These are phyloP conservation scores for Limnephilus lunatus DNA, from an alignment of 2,888 invertebrate genomes.

Conservation along the genomic window DNA sequence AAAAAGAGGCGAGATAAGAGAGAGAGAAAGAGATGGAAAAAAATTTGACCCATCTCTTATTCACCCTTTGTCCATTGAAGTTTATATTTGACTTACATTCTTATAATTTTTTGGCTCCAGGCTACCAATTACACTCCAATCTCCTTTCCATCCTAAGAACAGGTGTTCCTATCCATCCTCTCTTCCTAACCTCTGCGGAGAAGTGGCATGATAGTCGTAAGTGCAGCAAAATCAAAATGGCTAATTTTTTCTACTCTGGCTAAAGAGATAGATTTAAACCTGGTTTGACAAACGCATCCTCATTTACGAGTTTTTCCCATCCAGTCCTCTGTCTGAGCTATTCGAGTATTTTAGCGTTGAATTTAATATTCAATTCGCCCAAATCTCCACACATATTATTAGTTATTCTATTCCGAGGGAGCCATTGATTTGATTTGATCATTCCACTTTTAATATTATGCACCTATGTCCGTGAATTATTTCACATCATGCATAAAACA, in stretches of 20 bases:
- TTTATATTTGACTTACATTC: too few relatives aligned
- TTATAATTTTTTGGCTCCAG: too few relatives aligned
- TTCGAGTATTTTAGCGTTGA: neutral
- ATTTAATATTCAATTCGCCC: conserved; percentile 18
- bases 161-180: too few relatives aligned
- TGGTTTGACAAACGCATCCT: neutral
- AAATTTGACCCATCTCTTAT: too few relatives aligned
- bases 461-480: neutral
- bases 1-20: too few relatives aligned
- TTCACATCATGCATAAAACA: neutral
- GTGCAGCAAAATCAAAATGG: too few relatives aligned
- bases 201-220: too few relatives aligned
- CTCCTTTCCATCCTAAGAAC: too few relatives aligned
- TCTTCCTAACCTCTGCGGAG: too few relatives aligned
- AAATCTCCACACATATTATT: neutral
- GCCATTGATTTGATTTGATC: neutral
- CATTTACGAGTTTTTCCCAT: neutral
- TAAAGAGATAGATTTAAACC: neutral
- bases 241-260: neutral
- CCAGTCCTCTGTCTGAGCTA: neutral
- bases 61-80: too few relatives aligned
- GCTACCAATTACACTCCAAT: too few relatives aligned
- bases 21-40: too few relatives aligned
- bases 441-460: neutral
- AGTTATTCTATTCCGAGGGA: neutral